phyloP scores from a whole-genome alignment of 2,888 invertebrate genomes.

The Tiliacea citrago region DNA sequence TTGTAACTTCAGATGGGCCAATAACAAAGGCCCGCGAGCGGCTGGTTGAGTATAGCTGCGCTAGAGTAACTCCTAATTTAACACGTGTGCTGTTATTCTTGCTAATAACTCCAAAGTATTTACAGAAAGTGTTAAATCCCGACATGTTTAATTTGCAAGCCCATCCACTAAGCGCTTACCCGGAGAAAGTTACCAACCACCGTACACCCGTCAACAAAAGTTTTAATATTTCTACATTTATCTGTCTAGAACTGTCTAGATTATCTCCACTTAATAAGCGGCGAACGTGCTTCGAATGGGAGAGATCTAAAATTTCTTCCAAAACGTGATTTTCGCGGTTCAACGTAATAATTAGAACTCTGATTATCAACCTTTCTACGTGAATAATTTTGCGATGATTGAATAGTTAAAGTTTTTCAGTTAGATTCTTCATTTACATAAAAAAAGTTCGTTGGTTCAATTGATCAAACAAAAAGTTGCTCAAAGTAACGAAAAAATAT shows the following conservation, averaged over 20 bases:
- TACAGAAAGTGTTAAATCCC: constrained; percentile 28
- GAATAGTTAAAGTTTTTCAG: constrained; percentile 37
- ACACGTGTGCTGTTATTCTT: constrained; percentile 12
- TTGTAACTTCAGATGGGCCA: too few relatives aligned
- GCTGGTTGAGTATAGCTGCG: too few relatives aligned
- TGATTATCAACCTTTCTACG: constrained; percentile 36
- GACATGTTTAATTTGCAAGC: constrained; percentile 42
- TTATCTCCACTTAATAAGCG: constrained; percentile 51
- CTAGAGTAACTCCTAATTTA: not conserved
- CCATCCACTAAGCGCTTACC: constrained; percentile 35
- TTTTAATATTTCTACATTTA: constrained; percentile 62
- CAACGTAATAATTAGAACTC: constrained; percentile 38
- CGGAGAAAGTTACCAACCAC: constrained; percentile 41
- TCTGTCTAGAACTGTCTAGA: constrained; percentile 38
- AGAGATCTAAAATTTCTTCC: constrained; percentile 23
- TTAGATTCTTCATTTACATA: not conserved
- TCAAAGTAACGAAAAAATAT: not conserved
- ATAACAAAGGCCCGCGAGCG: too few relatives aligned
- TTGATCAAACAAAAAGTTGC: constrained; percentile 14
- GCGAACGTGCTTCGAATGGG: constrained; percentile 54
- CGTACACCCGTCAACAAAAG: constrained; percentile 37
- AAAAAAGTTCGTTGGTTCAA: constrained; percentile 1
- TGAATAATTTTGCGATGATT: constrained; percentile 42
- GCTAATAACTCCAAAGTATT: constrained; percentile 25
- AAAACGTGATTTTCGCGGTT: constrained; percentile 53